Evolutionary conservation across 37 sponge, comb jelly and placozoan species (phyloP), one percentile per base, ranked within the genome.

Genomic region (Beroe ovata): DNA sequence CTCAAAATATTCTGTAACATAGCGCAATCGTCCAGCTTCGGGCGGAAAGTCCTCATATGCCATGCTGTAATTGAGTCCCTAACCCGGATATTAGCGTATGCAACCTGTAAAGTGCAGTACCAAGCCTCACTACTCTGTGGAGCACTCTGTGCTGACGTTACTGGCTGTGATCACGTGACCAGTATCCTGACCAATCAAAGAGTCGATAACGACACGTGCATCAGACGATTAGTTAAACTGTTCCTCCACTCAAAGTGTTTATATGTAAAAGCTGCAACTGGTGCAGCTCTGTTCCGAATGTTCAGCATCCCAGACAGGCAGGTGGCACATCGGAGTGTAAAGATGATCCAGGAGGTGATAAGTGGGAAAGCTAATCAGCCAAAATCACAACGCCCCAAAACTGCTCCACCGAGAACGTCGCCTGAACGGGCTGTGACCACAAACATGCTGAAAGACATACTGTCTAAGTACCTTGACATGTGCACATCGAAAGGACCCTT

Each of bases 1-100:
- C 84, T 77, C 54, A 39, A 42, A 40, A 77, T 77, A 22, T 77
- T 77, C 54, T 77, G 54, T 23, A 77, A 77, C 84, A 77, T 77
- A 22, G 84, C 84, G 54, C 84, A 42, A 21, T 77, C 84, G 54
- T 77, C 84, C 26, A 77, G 84, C 28, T 77, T 77, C 54, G 84
- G 84, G 11, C 41, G 84, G 28, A 77, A 77, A 19, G 84, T 77
- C 2, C 42, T 77, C 54, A 77, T 77, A 42, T 77, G 84, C 28
- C 42, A 77, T 54, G 84, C 54, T 77, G 84, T 77, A 22, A 77
- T 42, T 19, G 84, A 77, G n/a, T 32, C 84, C 22, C 35, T 77
- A 16, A 32, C 84, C 26, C 84, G 84, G 11, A 36, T 77, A n/a
- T 54, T 77, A 1, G 54, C 28, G n/a, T 77, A 36, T 19, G 84